phyloP scores from a whole-genome alignment of 2,113 vertebrate genomes.

The Neopipo cinnamomea region DNA sequence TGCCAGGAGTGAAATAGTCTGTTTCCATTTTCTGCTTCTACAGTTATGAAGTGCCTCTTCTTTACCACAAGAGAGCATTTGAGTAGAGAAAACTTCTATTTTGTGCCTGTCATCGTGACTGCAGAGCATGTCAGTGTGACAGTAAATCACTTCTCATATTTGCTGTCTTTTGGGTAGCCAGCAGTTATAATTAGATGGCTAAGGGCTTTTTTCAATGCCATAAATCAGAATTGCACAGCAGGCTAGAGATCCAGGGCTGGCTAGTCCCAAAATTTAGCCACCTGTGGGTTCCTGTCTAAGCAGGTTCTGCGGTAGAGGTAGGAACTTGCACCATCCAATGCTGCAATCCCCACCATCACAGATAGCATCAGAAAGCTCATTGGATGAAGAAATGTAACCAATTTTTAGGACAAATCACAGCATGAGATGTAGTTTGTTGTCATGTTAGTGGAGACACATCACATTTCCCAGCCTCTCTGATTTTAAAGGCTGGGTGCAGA shows the following conservation, averaged over 20 bases:
- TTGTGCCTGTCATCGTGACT: background rate
- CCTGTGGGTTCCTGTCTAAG: background rate
- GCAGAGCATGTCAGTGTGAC: background rate
- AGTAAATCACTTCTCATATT: conserved; percentile 8
- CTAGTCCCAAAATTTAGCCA: background rate
- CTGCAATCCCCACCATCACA: background rate
- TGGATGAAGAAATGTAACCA: background rate
- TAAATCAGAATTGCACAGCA: background rate
- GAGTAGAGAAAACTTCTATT: conserved; percentile 52
- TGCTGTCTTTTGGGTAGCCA: conserved; percentile 15
- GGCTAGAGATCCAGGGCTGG: background rate
- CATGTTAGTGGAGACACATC: background rate
- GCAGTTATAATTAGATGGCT: conserved; percentile 34
- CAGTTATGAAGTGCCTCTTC: conserved; percentile 50
- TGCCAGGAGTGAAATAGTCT: conserved; percentile 30
- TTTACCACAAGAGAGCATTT: conserved; percentile 61
- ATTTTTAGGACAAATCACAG: background rate
- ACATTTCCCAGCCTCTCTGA: background rate
- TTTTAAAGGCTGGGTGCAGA: background rate
- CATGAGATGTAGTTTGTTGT: background rate
- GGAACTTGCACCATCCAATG: background rate
- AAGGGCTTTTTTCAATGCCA: background rate
- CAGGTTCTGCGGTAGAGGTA: background rate
- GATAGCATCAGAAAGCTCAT: background rate
- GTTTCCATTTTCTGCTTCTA: conserved; percentile 45